A percentile compares a stretch with the other conserved stretches of the same genome.
Evolutionary conservation across 2,797 vertebrate genomes (phyloP).

Genomic region (Sebastes trivittatus): DNA sequence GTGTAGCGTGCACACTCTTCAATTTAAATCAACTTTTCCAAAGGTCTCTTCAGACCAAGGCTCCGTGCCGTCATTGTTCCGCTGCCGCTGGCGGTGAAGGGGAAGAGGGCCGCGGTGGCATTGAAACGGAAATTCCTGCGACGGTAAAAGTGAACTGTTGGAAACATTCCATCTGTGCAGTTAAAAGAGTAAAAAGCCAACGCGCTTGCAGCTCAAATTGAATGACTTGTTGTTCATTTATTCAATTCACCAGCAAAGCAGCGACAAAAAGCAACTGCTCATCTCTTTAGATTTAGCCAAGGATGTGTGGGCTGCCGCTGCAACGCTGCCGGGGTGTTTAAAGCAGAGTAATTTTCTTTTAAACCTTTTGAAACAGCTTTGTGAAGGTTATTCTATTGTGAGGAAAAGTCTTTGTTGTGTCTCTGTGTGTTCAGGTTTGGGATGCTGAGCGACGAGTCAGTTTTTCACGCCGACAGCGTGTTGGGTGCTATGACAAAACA

Average conservation of each 20-base stretch:
- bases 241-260: slow-evolving; percentile 65
- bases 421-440: slow-evolving; percentile 85
- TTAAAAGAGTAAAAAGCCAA: slow-evolving; percentile 59
- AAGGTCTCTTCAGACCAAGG: slow-evolving; percentile 67
- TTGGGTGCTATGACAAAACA: slow-evolving; percentile 90
- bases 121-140: slow-evolving; percentile 58
- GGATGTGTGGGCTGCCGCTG: slow-evolving; percentile 44
- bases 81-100: background rate
- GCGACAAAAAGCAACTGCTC: slow-evolving; percentile 66
- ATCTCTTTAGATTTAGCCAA: slow-evolving; percentile 67
- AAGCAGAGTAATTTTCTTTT: slow-evolving; percentile 31
- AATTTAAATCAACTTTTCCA: slow-evolving; percentile 57
- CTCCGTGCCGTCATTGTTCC: slow-evolving; percentile 48
- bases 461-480: slow-evolving; percentile 87
- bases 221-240: slow-evolving; percentile 69
- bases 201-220: slow-evolving; percentile 25
- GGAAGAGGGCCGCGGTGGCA: slow-evolving; percentile 22
- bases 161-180: slow-evolving; percentile 48
- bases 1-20: slow-evolving; percentile 43
- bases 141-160: slow-evolving; percentile 55
- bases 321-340: slow-evolving; percentile 6
- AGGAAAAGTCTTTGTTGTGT: background rate
- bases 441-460: slow-evolving; percentile 88
- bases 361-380: slow-evolving; percentile 23
- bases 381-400: slow-evolving; percentile 51